A percentile compares a stretch with the other conserved stretches of the same genome.
phyloP scores from a whole-genome alignment of 2,797 vertebrate species.

The Sebastes hopkinsi region DNA sequence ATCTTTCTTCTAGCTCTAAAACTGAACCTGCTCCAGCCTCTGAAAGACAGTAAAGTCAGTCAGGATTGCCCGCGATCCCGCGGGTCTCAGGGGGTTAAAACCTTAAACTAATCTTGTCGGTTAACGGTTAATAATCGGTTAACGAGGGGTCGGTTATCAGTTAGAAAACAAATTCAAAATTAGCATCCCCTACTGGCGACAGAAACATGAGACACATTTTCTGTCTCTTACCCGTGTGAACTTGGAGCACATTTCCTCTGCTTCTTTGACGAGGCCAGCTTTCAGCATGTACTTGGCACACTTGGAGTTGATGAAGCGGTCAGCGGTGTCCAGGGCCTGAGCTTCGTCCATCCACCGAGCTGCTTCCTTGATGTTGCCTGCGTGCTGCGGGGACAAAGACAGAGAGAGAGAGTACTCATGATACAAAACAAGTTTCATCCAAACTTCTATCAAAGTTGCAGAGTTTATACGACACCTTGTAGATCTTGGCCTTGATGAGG shows the following conservation, averaged over 20 bases:
- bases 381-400: constrained; percentile 79
- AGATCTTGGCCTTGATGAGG: constrained; percentile 94
- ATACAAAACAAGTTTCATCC: background rate
- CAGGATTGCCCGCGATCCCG: too few relatives aligned
- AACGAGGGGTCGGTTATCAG: too few relatives aligned
- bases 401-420: too few relatives aligned
- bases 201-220: background rate
- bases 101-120: too few relatives aligned
- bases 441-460: background rate
- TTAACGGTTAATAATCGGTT: too few relatives aligned
- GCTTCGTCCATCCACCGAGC: constrained; percentile 96
- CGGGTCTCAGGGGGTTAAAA: too few relatives aligned
- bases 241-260: constrained; percentile 96
- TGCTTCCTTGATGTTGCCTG: constrained; percentile 94
- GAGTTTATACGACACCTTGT: constrained; percentile 82
- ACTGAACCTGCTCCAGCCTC: too few relatives aligned
- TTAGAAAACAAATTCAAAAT: too few relatives aligned
- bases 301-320: constrained; percentile 96
- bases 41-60: too few relatives aligned
- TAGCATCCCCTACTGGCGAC: background rate
- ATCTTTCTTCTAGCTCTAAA: too few relatives aligned
- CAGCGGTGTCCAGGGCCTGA: constrained; percentile 92
- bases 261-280: constrained; percentile 92
- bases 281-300: constrained; percentile 96
- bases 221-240: constrained; percentile 87